These are phyloP conservation scores for Atrina japonica DNA, from an alignment of 2,888 invertebrate species.

Conservation along the genomic window DNA sequence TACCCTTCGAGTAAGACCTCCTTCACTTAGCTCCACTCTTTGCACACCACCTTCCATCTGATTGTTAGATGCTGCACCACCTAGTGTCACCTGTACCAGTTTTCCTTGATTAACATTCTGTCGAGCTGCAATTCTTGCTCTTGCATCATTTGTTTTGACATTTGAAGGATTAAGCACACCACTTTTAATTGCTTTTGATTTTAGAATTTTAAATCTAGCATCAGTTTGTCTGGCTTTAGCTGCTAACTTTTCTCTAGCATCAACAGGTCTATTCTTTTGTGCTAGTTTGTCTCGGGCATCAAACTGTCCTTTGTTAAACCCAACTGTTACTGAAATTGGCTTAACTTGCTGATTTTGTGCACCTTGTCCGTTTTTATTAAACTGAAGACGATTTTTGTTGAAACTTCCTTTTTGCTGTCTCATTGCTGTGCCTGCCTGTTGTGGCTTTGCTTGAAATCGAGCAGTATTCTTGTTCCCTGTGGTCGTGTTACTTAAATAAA, in stretches of 20 bases:
- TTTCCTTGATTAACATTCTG: slow-evolving; percentile 12
- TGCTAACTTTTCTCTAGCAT: slow-evolving; percentile 50
- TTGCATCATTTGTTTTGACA: slow-evolving; percentile 43
- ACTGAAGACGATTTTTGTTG: too few relatives aligned
- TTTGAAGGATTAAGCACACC: too few relatives aligned
- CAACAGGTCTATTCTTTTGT: slow-evolving; percentile 40
- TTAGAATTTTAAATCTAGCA: slow-evolving; percentile 52
- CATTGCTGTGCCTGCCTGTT: not conserved
- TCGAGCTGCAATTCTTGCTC: slow-evolving; percentile 47
- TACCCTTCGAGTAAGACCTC: too few relatives aligned
- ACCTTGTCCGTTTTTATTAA: too few relatives aligned
- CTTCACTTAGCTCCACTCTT: too few relatives aligned
- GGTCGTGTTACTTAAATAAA: too few relatives aligned
- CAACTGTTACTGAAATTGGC: slow-evolving; percentile 5
- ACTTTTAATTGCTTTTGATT: slow-evolving; percentile 42
- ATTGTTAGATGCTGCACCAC: not conserved
- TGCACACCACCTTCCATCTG: not conserved
- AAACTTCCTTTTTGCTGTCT: too few relatives aligned
- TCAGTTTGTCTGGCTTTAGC: slow-evolving; percentile 45
- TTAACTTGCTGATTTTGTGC: too few relatives aligned
- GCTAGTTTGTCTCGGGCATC: slow-evolving; percentile 42
- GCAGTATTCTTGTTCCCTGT: too few relatives aligned
- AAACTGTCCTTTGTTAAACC: slow-evolving; percentile 7
- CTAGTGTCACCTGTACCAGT: not conserved
- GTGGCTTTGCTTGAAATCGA: not conserved